phyloP scores from a whole-genome alignment of 2,113 vertebrate species.

The Semnopithecus entellus region DNA sequence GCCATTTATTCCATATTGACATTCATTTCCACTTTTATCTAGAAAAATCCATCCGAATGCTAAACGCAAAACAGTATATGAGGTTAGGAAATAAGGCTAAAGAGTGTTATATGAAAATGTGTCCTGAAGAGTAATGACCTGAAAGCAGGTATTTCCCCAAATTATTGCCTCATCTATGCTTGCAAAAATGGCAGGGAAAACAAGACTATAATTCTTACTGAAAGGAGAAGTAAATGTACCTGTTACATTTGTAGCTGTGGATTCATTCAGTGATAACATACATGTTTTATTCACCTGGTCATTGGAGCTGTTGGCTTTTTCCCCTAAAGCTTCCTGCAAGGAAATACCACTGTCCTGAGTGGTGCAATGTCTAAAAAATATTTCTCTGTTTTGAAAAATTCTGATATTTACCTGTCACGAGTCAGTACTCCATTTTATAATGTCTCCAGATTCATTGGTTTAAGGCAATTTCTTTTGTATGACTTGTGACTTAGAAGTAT shows the following conservation, averaged over 20 bases:
- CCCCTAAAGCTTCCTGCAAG: background rate
- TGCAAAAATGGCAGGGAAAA: background rate
- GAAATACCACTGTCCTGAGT: background rate
- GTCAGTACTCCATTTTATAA: background rate
- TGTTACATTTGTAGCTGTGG: slow-evolving; percentile 32
- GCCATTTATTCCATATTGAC: background rate
- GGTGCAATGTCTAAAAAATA: background rate
- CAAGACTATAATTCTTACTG: background rate
- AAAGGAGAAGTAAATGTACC: slow-evolving; percentile 20
- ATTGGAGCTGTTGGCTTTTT: slow-evolving; percentile 22
- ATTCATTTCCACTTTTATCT: background rate
- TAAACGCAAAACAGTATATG: background rate
- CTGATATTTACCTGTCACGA: background rate
- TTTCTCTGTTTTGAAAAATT: slow-evolving; percentile 27
- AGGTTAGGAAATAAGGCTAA: background rate
- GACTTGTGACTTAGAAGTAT: background rate
- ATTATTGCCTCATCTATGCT: background rate
- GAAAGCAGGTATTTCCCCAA: background rate
- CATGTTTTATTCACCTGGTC: slow-evolving; percentile 51
- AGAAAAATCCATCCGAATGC: background rate
- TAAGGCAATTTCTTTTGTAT: background rate
- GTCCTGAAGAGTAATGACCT: background rate
- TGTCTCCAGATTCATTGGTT: background rate
- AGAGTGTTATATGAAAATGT: background rate
- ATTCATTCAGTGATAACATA: slow-evolving; percentile 36